Evolutionary conservation across 2,113 vertebrate species (phyloP).

Genomic region (Chlorocebus sabaeus): DNA sequence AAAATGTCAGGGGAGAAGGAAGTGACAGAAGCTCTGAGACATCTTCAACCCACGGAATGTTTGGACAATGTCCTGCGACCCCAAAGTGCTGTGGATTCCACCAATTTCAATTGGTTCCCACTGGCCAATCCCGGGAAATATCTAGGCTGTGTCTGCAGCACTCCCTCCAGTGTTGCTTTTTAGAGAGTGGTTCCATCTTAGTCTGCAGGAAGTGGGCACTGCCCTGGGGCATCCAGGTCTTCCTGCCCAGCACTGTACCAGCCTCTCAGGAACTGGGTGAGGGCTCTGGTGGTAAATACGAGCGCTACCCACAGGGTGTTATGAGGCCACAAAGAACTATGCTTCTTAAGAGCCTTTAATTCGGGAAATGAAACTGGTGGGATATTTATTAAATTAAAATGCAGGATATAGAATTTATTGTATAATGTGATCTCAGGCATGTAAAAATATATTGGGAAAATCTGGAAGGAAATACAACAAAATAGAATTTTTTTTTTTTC

Average conservation of each 20-base stretch:
- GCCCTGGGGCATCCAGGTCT: not conserved
- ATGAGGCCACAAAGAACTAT: not conserved
- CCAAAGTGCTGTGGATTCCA: not conserved
- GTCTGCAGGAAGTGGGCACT: not conserved
- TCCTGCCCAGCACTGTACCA: fast-evolving
- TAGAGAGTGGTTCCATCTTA: not conserved
- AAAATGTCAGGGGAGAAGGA: not conserved
- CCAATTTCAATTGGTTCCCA: not conserved
- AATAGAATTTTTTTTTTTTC: not conserved
- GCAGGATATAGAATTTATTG: not conserved
- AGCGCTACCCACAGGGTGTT: not conserved
- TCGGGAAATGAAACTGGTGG: not conserved
- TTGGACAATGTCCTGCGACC: not conserved
- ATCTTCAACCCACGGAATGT: not conserved
- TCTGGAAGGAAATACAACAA: not conserved
- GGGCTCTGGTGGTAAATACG: not conserved
- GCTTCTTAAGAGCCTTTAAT: not conserved
- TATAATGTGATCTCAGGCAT: not conserved
- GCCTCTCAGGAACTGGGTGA: not conserved
- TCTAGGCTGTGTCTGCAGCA: not conserved
- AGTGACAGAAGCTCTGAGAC: not conserved
- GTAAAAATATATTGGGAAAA: not conserved
- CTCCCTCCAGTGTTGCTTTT: not conserved
- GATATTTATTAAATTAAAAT: not conserved
- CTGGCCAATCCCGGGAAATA: not conserved